Evolutionary conservation across 2,888 invertebrate species (phyloP), one percentile per base, ranked within the genome.

Genomic region (Drosophila robusta): DNA sequence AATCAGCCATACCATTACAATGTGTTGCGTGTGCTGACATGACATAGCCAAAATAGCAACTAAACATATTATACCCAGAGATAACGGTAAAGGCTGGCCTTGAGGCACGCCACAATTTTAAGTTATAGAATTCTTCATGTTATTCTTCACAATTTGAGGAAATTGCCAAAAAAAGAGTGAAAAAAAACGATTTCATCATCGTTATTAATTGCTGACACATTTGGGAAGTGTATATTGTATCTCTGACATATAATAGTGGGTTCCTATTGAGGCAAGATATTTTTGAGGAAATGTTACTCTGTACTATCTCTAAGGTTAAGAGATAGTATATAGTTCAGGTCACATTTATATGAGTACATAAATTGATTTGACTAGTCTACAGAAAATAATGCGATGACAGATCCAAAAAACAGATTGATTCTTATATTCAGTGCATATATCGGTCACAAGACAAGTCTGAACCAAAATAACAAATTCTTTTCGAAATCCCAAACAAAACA

Each of bases 181-280:
- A 50, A 14, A 32, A 11, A 60, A 36, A 62, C 46, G 56, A 56
- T 81, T 84, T 73, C 70, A 75, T 73, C 70, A 78, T 67, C 24
- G 69, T 39, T 70, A 76, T 84, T 73, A 64, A 64, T 34, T 51
- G 54, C 39, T 46, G 47, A 55, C 52, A 66, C 52, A 52, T 47
- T 55, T 36, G 18, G 42, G 29, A 36, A 32, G n/a, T 47, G 47
- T 52, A 11, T 22, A 5, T 14, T 7, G 39, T 62, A 46, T 55
- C 38, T 54, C 5, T 29, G 36, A 32, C 46, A 46, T 22, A 26
- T 38, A 24, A 16, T 39, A 24, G 24, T 39, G 9, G n/a, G 12
- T 8, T 46, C 4, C 47, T 49, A 58, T 58, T 63, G 49, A 16
- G 22, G 46, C 32, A 14, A 32, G 11, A 38, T 46, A 7, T 34